Evolutionary conservation across 2,113 vertebrate genomes (phyloP).

Genomic region (Laterallus jamaicensis): DNA sequence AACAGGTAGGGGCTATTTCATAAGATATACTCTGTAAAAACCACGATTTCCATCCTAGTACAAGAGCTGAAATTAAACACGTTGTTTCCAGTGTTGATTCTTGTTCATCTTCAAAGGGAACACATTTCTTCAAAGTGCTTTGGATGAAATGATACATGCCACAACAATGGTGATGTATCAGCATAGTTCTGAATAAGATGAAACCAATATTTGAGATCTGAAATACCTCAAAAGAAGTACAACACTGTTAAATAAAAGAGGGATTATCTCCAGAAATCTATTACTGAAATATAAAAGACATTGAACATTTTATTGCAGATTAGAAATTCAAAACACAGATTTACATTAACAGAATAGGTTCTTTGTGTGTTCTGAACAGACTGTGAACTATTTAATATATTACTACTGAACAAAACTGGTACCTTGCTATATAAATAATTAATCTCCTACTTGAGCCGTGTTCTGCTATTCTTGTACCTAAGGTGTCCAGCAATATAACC

Average conservation of each 20-base stretch:
- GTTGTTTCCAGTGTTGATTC: background rate
- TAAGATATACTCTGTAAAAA: background rate
- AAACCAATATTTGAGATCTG: background rate
- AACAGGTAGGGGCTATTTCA: background rate
- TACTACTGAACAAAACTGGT: background rate
- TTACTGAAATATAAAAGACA: background rate
- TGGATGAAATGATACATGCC: background rate
- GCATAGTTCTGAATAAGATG: background rate
- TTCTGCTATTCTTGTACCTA: slow-evolving; percentile 45
- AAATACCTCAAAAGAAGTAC: background rate
- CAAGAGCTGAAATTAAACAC: background rate
- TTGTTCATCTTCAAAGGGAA: background rate
- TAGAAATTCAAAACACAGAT: slow-evolving; percentile 12
- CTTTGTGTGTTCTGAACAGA: background rate
- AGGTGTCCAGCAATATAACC: slow-evolving; percentile 47
- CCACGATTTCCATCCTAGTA: background rate
- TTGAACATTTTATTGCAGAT: background rate
- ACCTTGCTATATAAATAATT: slow-evolving; percentile 34
- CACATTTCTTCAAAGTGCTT: background rate
- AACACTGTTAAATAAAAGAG: background rate
- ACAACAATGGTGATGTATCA: background rate
- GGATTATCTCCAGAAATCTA: background rate
- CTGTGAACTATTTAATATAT: background rate
- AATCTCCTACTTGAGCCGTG: slow-evolving; percentile 20
- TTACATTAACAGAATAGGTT: background rate